These are phyloP conservation scores for Aldrovandia affinis DNA, from an alignment of 2,797 vertebrate genomes.

Conservation along the genomic window DNA sequence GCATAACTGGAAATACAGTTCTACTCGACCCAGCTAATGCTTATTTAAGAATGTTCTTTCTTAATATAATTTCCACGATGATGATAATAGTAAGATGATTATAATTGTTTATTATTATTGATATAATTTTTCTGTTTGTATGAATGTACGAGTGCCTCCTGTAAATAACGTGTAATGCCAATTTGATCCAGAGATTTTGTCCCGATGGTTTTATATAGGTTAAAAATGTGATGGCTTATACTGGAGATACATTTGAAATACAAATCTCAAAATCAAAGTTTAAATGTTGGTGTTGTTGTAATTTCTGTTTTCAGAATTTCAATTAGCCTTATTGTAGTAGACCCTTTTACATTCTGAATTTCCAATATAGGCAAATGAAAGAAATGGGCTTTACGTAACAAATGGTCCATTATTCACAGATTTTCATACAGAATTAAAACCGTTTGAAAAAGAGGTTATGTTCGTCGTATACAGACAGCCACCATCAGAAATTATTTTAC, in stretches of 20 bases:
- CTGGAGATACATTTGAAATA: neutral
- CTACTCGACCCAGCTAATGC: neutral
- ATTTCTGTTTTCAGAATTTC: neutral
- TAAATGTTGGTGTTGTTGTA: neutral
- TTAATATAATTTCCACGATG: slow-evolving; percentile 21
- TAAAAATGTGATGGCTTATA: neutral
- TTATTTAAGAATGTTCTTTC: neutral
- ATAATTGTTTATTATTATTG: slow-evolving; percentile 25
- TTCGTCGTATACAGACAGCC: neutral
- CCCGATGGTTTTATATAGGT: neutral
- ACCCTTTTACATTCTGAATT: neutral
- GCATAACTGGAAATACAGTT: slow-evolving; percentile 18
- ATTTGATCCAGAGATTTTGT: neutral
- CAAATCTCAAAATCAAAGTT: too few relatives aligned
- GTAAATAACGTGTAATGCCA: neutral
- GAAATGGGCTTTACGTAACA: neutral
- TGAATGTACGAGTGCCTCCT: neutral
- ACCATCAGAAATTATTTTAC: neutral
- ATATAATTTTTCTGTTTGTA: neutral
- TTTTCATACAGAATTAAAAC: neutral
- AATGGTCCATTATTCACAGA: neutral
- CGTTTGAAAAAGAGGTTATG: neutral
- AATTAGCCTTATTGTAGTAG: neutral
- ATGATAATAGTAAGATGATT: slow-evolving; percentile 23
- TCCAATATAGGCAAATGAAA: neutral